Base-by-base conservation (phyloP, 2,888 invertebrate genomes). In the Meliscaeva auricollis region DNA sequence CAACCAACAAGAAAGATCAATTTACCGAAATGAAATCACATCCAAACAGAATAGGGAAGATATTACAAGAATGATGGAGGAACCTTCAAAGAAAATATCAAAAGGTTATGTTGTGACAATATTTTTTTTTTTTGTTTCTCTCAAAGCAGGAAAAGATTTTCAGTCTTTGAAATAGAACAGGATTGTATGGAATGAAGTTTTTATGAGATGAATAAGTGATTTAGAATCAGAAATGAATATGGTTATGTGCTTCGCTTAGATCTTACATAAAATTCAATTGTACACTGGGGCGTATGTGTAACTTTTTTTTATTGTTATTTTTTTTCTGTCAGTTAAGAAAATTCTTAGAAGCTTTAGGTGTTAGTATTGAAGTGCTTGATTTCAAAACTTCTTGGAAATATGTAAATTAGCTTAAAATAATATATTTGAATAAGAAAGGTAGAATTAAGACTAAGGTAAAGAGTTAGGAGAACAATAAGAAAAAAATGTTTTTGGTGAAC, bases 61-160 rank as follows among this genome's bases (percentile, higher is more conserved):
- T 76, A 73, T 72, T 68, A 73, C 46, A 46, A 32, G 44, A 38
- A 20, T 54, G 60, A 82, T 77, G 60, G 48, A 30, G 17, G 17
- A 32, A 75, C 50, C 75, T 56, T 48, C n/a, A 56, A 17, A 52
- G 74, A 38, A 74, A 75, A 44, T 66, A 26, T 15, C 41, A 52
- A 56, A 38, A 64, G 38, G 60, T 73, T 73, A 32, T 11, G 9
- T 54, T 75, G 30, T 11, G 72, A 54, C 72, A 69, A n/a, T n/a
- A n/a, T n/a, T 50, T 60, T 13, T 50, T 30, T 32, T 7, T 15
- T 20, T 38, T 38, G 26, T 26, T 26, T n/a, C n/a, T 15, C 20
- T 9, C 30, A 11, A n/a, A 30, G 9, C 17, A 44, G 64, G 64
- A 64, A 64, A 26, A 64, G 46, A 30, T 64, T 26, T 17, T 32